phyloP scores from a whole-genome alignment of 2,797 vertebrate species.

The Neosilurus hyrtlii region DNA sequence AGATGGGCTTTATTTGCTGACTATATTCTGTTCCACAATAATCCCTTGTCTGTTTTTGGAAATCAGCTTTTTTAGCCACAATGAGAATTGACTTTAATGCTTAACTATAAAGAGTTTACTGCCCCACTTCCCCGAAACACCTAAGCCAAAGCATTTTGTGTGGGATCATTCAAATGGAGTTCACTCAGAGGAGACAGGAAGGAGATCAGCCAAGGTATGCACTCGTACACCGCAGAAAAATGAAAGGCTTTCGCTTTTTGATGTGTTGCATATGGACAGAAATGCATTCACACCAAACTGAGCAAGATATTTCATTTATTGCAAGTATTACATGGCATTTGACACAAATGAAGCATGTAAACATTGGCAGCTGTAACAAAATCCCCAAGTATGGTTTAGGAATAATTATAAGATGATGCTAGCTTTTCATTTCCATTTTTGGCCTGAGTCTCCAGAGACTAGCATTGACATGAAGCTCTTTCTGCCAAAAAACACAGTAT shows the following conservation, averaged over 20 bases:
- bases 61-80: neutral
- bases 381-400: neutral
- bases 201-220: conserved; percentile 27
- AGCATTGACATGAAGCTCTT: neutral
- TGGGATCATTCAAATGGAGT: conserved; percentile 30
- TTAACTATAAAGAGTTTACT: neutral
- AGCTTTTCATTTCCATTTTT: neutral
- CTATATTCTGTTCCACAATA: neutral
- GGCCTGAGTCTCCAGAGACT: neutral
- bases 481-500: neutral
- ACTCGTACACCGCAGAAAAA: conserved; percentile 14
- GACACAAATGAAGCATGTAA: neutral
- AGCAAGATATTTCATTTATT: neutral
- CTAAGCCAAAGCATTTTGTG: conserved; percentile 28
- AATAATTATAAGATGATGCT: conserved; percentile 13
- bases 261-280: conserved; percentile 13
- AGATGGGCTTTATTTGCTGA: neutral
- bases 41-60: neutral
- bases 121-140: conserved; percentile 21
- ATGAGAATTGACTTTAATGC: neutral
- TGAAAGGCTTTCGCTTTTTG: neutral
- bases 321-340: neutral
- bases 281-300: neutral
- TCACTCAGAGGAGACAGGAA: conserved; percentile 35
- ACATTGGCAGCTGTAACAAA: neutral